Conservation (phyloP, 1,140 invertebrate species). For the Globodera rostochiensis region DNA sequence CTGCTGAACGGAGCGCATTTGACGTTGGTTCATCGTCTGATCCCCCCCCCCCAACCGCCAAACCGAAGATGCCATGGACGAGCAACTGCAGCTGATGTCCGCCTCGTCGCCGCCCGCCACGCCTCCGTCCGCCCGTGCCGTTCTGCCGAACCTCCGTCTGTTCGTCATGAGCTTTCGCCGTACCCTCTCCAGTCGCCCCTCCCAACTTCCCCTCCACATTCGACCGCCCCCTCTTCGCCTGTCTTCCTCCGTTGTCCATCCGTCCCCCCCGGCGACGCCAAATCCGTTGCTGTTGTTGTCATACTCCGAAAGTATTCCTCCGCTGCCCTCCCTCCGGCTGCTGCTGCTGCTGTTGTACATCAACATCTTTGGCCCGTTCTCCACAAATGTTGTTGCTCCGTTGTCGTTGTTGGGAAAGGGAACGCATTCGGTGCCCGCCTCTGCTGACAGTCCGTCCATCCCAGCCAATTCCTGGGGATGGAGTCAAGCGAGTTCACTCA, state of each 20-base stretch:
- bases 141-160: conserved; percentile 8
- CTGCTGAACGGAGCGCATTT: not conserved
- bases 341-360: not conserved
- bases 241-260: conserved; percentile 50
- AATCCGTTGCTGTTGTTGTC: conserved; percentile 34
- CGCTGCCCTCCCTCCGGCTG: conserved; percentile 18
- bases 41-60: not conserved
- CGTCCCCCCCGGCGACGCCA: conserved; percentile 21
- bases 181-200: conserved; percentile 34
- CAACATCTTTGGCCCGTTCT: conserved; percentile 12
- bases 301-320: conserved; percentile 38
- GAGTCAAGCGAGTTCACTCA: too few species aligned
- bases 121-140: not conserved
- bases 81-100: conserved; percentile 40
- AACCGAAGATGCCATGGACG: conserved; percentile 44
- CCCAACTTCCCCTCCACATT: conserved; percentile 45
- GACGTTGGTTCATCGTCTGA: not conserved
- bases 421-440: not conserved
- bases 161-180: conserved; percentile 29
- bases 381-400: not conserved
- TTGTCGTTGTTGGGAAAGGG: conserved; percentile 25
- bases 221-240: conserved; percentile 60
- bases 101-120: conserved; percentile 41
- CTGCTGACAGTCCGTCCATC: conserved; percentile 28
- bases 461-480: conserved; percentile 44